A percentile compares a stretch with the other conserved stretches of the same genome.
Conservation (phyloP, 92 coral and sea anemone genomes). For the Actinernus sp. region DNA sequence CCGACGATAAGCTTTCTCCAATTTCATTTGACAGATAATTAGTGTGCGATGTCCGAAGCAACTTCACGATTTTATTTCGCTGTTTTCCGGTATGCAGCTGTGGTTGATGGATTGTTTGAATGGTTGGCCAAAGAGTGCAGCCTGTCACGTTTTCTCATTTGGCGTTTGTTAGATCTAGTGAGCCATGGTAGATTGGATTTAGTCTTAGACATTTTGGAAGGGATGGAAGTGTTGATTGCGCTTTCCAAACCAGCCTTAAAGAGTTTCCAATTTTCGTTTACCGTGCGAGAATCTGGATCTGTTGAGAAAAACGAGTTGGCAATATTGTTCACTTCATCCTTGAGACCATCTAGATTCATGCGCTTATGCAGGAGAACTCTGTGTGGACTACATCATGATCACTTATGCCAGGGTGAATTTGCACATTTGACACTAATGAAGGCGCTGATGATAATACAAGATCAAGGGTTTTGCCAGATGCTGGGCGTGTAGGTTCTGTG, state of each 20-base stretch:
- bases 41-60: conserved; percentile 52
- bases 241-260: not conserved
- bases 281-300: not conserved
- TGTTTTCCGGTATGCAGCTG: conserved; percentile 39
- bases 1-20: conserved; percentile 53
- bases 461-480: conserved; percentile 44
- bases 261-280: conserved; percentile 13
- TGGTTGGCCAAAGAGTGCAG: conserved; percentile 57
- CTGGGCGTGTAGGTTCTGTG: conserved; percentile 49
- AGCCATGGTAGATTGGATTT: not conserved
- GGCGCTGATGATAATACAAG: conserved; percentile 49
- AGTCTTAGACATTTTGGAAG: not conserved
- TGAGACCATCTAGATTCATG: conserved; percentile 21
- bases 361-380: conserved; percentile 16
- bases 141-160: conserved; percentile 70
- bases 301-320: not conserved
- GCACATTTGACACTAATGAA: conserved; percentile 30
- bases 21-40: conserved; percentile 48
- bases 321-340: conserved; percentile 11
- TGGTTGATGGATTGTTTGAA: conserved; percentile 14
- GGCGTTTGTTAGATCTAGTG: conserved; percentile 16
- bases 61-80: too few relatives aligned
- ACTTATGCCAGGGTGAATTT: conserved; percentile 38
- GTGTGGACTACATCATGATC: conserved; percentile 53
- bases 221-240: conserved; percentile 4